Conservation (phyloP, 2,797 vertebrate genomes). For the Melanotaenia nigrans region DNA sequence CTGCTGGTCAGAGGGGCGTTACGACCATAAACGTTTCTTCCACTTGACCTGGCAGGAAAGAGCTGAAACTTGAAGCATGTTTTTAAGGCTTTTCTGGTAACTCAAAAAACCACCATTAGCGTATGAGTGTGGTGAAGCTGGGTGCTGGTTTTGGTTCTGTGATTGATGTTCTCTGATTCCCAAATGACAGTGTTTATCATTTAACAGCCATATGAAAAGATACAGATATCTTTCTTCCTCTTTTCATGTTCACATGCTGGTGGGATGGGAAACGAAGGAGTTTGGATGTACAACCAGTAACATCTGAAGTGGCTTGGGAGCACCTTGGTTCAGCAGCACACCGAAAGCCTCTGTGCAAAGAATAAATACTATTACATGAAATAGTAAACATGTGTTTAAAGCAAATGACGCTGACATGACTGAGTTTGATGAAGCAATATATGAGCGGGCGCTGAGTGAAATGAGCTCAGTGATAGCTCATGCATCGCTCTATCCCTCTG, state of each 20-base stretch:
- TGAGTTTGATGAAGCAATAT: conserved; percentile 50
- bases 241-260: conserved; percentile 12
- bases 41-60: conserved; percentile 52
- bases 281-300: conserved; percentile 16
- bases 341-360: conserved; percentile 3
- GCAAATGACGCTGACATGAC: conserved; percentile 40
- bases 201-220: conserved; percentile 16
- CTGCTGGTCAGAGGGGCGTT: conserved; percentile 48
- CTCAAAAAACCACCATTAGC: conserved; percentile 23
- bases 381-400: conserved; percentile 30
- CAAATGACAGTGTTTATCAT: conserved; percentile 4
- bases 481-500: conserved; percentile 3
- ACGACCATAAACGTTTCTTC: conserved; percentile 52
- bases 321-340: conserved; percentile 28
- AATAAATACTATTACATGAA: conserved; percentile 46
- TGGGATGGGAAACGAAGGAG: conserved; percentile 11
- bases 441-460: conserved; percentile 67
- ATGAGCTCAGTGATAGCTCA: conserved; percentile 33
- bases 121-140: conserved; percentile 3
- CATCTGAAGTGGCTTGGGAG: conserved; percentile 36
- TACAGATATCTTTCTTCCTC: background rate
- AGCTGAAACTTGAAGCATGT: conserved; percentile 50
- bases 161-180: conserved; percentile 15
- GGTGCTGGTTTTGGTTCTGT: conserved; percentile 15
- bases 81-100: conserved; percentile 4